Conservation (phyloP, 2,888 invertebrate species). For the Ichneumoninae sp. region DNA sequence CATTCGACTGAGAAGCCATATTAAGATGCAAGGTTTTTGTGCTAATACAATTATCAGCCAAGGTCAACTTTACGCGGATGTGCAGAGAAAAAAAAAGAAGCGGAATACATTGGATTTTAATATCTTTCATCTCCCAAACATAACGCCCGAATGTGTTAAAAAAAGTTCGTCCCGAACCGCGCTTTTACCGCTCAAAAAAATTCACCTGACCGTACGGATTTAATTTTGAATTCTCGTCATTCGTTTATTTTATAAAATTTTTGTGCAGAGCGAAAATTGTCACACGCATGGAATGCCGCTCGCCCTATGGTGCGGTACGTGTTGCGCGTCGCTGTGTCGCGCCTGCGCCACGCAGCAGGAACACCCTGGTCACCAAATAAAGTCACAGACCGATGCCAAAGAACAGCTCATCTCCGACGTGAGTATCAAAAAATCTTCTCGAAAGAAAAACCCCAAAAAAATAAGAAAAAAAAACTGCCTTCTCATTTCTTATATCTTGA, state of each 20-base stretch:
- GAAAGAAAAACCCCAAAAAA: slow-evolving; percentile 13
- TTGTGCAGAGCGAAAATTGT: slow-evolving; percentile 87
- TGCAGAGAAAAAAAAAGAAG: slow-evolving; percentile 22
- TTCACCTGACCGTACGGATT: not conserved
- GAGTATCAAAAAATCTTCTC: slow-evolving; percentile 71
- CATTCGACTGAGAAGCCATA: slow-evolving; percentile 74
- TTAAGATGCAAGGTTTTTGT: slow-evolving; percentile 69
- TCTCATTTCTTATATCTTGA: too few species aligned
- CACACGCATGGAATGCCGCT: slow-evolving; percentile 90
- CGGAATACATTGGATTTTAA: slow-evolving; percentile 10
- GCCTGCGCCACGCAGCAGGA: slow-evolving; percentile 89
- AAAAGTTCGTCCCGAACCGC: not conserved
- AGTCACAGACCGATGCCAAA: slow-evolving; percentile 89
- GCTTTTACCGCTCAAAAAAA: not conserved
- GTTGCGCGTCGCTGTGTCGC: slow-evolving; percentile 88
- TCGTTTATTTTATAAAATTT: not conserved
- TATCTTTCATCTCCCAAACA: not conserved
- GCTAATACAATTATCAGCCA: slow-evolving; percentile 76
- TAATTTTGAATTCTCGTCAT: not conserved
- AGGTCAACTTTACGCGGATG: slow-evolving; percentile 63
- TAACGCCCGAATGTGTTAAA: not conserved
- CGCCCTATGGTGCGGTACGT: slow-evolving; percentile 90
- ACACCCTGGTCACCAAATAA: slow-evolving; percentile 89
- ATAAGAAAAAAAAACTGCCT: not conserved
- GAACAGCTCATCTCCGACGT: slow-evolving; percentile 88